Percentiles rank a stretch among this genome's conserved stretches.
These are phyloP conservation scores for Ophion costatus DNA, from an alignment of 2,888 invertebrate genomes.

Conservation along the genomic window DNA sequence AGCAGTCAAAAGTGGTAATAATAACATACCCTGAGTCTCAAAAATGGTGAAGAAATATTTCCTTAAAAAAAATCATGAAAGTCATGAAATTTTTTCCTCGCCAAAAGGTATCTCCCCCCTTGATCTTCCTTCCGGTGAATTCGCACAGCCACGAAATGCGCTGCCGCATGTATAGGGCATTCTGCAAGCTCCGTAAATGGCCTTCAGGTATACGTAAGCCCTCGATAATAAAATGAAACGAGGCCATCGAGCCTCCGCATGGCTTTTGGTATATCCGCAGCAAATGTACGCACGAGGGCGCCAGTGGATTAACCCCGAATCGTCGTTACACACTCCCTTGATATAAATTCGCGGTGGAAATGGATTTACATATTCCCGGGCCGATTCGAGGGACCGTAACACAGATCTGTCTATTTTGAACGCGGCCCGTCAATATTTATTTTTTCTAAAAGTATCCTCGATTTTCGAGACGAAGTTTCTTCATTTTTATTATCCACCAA, in stretches of 20 bases:
- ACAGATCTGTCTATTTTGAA: neutral
- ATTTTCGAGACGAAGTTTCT: neutral
- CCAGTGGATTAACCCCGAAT: slow-evolving; percentile 52
- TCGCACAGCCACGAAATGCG: slow-evolving; percentile 27
- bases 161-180: neutral
- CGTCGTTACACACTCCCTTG: slow-evolving; percentile 38
- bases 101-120: neutral
- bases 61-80: too few species aligned
- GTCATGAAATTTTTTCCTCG: too few species aligned
- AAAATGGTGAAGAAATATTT: too few species aligned
- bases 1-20: too few species aligned
- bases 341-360: slow-evolving; percentile 55
- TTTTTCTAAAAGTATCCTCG: neutral
- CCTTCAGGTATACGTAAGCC: slow-evolving; percentile 29
- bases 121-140: slow-evolving; percentile 26
- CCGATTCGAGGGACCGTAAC: neutral
- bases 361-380: slow-evolving; percentile 65
- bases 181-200: slow-evolving; percentile 24
- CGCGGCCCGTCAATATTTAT: neutral
- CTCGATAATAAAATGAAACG: slow-evolving; percentile 64
- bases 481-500: neutral
- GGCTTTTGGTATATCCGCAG: neutral
- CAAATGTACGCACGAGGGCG: neutral
- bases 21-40: too few species aligned
- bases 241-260: slow-evolving; percentile 60